Base-by-base conservation (phyloP, 1,140 invertebrate genomes). In the Hylyphantes graminicola region DNA sequence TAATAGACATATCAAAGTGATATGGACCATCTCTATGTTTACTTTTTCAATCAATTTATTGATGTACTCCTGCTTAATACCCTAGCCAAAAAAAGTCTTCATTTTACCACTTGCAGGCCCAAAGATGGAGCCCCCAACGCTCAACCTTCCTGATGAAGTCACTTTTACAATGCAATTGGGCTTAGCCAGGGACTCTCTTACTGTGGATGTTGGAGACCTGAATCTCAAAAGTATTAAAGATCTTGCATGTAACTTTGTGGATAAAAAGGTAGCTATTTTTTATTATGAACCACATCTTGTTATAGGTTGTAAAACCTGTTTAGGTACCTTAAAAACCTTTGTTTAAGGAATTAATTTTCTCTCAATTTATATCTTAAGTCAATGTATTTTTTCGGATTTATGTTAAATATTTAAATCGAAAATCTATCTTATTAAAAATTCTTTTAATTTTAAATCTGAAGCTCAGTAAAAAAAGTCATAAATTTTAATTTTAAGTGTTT, bases 121-220 rank as follows among this genome's bases (percentile, higher is more conserved):
- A 70, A 72, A 55, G 12, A 86, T 86, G 86, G 84, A 85, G 61
- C 73, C 76, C 17, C 87, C 87, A 2, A 73, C 76, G 50, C 70
- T 87, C 1, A 86, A 87, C 61, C 61, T 87, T 35, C 85, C 87
- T 57, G 87, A 86, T 86, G 95, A 96, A 90, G 92, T 97, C 87
- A 96, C 95, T 87, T 98, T 98, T 91, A 92, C 95, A 88, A 97
- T 98, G 91, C 97, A 99, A 92, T 94, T 97, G 90, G 97, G 97
- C 87, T 93, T 98, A 88, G 92, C 94, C 84, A 93, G 96, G 88
- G 97, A 98, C 91, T 94, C 94, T 81, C 93, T 96, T 51, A 95
- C 94, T 53, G 94, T 96, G 65, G 94, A 96, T 75, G 91, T 93
- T 82, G 92, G 93, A 86, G 92, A 93, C 70, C 91, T 98, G 85